Conservation (phyloP, 2,797 vertebrate species). For the Danio kyathit region DNA sequence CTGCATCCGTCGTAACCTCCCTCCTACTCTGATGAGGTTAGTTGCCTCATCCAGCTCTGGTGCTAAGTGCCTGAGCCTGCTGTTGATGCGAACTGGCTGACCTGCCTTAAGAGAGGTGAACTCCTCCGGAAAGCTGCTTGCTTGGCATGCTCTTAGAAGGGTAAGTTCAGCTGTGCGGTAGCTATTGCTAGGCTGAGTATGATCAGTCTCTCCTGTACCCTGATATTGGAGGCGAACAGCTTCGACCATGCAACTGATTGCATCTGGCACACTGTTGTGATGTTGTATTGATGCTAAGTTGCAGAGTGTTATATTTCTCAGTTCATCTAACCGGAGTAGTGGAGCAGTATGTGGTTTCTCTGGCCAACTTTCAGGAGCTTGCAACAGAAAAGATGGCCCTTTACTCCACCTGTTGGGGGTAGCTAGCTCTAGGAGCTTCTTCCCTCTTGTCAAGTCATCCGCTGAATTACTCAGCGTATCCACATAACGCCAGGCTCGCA, state of each 20-base stretch:
- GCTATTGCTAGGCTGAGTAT: too few species aligned
- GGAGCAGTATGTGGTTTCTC: background rate
- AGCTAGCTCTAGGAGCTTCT: background rate
- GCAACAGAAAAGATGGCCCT: background rate
- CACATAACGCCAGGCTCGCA: background rate
- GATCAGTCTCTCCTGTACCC: too few species aligned
- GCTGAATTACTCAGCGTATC: background rate
- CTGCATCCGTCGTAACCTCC: slow-evolving; percentile 5
- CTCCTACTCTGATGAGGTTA: slow-evolving; percentile 11
- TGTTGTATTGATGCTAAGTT: background rate
- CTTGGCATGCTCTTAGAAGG: background rate
- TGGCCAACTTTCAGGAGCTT: background rate
- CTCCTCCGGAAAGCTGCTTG: background rate
- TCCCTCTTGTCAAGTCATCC: background rate
- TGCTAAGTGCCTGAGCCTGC: background rate
- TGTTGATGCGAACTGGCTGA: slow-evolving; percentile 13
- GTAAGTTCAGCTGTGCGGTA: too few species aligned
- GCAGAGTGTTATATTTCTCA: background rate
- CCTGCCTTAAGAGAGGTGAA: background rate
- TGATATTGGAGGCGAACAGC: background rate
- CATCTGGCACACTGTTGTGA: background rate
- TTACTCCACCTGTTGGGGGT: background rate
- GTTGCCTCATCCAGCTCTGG: slow-evolving; percentile 17
- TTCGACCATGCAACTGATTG: background rate
- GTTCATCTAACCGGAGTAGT: background rate